A percentile compares a stretch with the other conserved stretches of the same genome.
Conservation (phyloP, 1,140 invertebrate species). For the Cydia splendana region DNA sequence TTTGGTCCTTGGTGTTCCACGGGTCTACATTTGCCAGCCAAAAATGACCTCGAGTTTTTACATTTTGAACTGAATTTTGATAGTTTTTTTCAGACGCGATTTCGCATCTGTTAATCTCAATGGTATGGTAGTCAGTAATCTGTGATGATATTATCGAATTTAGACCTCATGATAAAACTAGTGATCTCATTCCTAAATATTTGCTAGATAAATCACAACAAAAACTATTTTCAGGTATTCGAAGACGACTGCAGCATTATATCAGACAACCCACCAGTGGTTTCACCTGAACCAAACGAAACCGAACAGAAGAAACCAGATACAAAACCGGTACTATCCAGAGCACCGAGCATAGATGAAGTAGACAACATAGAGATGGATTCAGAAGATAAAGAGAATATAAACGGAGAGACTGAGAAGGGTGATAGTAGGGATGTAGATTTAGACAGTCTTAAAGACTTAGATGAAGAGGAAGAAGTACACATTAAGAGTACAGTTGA, state of each 20-base stretch:
- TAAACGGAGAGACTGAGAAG: constrained; percentile 71
- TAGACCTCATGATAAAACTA: neutral
- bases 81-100: too few species aligned
- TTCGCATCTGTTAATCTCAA: too few species aligned
- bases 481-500: constrained; percentile 71
- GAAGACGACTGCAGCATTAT: constrained; percentile 81
- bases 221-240: constrained; percentile 70
- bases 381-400: constrained; percentile 61
- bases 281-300: constrained; percentile 75
- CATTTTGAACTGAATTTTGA: too few species aligned
- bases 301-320: constrained; percentile 70
- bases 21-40: neutral
- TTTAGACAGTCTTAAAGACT: constrained; percentile 63
- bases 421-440: constrained; percentile 63
- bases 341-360: constrained; percentile 73
- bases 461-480: constrained; percentile 64
- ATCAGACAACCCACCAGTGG: constrained; percentile 78
- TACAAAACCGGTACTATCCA: constrained; percentile 63
- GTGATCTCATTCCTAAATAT: constrained; percentile 40
- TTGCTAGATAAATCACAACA: neutral
- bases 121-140: too few species aligned
- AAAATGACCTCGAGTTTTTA: neutral
- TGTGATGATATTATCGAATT: too few species aligned
- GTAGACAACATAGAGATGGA: constrained; percentile 77
- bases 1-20: neutral